Percentiles rank a stretch among this genome's conserved stretches.
Evolutionary conservation across 2,113 vertebrate species (phyloP).

Genomic region (Climacteris rufus): DNA sequence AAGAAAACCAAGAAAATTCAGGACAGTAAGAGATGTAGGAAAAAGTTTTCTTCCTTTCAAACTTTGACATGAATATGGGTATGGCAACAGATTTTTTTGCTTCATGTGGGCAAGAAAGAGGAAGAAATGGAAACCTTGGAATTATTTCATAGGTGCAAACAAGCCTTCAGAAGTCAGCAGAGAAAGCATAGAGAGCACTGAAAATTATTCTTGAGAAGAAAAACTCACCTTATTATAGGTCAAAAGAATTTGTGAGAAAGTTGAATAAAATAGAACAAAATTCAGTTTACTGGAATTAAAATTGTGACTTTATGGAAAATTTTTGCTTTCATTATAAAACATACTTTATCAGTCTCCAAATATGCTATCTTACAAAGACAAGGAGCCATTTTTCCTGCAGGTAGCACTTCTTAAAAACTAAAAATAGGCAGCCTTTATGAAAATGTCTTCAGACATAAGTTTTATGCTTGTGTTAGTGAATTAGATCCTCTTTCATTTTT

Average conservation of each 20-base stretch:
- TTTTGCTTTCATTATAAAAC: background rate
- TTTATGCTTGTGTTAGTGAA: background rate
- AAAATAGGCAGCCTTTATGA: background rate
- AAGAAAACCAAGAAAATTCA: background rate
- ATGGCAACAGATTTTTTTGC: background rate
- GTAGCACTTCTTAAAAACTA: background rate
- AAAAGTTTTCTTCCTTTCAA: background rate
- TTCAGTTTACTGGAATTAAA: background rate
- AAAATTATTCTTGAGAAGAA: background rate
- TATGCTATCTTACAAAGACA: accelerated
- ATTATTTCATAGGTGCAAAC: background rate
- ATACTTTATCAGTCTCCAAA: background rate
- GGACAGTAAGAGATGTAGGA: background rate
- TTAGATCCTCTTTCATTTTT: background rate
- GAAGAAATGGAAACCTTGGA: background rate
- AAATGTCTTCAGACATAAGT: background rate
- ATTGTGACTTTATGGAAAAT: background rate
- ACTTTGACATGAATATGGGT: background rate
- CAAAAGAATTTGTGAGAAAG: background rate
- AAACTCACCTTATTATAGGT: background rate
- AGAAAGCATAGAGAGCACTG: background rate
- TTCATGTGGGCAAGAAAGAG: background rate
- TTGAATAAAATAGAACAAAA: background rate
- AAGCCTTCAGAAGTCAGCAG: background rate
- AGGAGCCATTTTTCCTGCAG: background rate